Percentiles rank a stretch among this genome's conserved stretches.
Evolutionary conservation across 2,113 vertebrate genomes (phyloP).

Genomic region (Oreochromis aureus): DNA sequence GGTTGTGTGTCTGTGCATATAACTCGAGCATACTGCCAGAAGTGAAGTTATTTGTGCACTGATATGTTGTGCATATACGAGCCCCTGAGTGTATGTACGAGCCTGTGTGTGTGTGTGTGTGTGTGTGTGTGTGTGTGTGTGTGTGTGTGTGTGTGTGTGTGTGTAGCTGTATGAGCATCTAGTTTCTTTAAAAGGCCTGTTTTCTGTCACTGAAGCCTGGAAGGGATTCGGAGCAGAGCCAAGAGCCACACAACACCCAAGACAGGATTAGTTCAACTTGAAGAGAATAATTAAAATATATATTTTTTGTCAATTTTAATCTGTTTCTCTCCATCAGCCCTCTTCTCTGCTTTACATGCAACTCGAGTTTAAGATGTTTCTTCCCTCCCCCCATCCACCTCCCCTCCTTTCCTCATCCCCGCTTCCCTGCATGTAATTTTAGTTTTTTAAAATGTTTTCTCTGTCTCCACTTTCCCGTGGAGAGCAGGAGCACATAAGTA

Average conservation of each 20-base stretch:
- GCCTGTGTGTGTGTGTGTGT: background rate
- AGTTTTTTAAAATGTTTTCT: conserved; percentile 57
- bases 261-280: conserved; percentile 21
- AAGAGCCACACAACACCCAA: background rate
- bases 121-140: background rate
- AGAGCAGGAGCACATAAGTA: conserved; percentile 51
- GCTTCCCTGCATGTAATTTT: conserved; percentile 46
- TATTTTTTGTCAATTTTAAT: background rate
- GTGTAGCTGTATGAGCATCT: background rate
- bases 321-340: background rate
- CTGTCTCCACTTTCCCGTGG: conserved; percentile 41
- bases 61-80: background rate
- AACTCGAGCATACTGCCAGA: background rate
- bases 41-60: background rate
- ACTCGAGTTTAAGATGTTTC: background rate
- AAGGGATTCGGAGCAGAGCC: background rate
- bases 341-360: background rate
- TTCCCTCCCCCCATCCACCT: no score
- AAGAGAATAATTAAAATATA: conserved; percentile 17
- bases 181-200: background rate
- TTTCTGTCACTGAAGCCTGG: background rate
- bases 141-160: background rate
- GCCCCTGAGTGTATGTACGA: background rate
- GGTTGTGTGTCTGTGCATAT: background rate
- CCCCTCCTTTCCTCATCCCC: background rate